Evolutionary conservation across 2,888 invertebrate species (phyloP).

Genomic region (Myathropa florea): DNA sequence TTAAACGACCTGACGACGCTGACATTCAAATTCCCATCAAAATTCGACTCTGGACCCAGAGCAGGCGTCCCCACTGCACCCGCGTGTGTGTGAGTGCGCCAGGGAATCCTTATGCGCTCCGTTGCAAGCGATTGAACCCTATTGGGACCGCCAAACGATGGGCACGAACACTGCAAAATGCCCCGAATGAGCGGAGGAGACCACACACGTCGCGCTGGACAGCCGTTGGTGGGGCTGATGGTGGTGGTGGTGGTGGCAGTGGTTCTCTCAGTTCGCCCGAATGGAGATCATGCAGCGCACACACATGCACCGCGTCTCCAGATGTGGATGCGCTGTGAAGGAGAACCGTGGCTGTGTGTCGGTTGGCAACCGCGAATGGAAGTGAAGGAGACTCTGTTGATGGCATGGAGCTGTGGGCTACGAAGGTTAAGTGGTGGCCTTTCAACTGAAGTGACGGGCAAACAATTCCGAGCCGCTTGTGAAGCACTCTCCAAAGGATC

Average conservation of each 20-base stretch:
- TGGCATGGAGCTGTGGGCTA: conserved; percentile 41
- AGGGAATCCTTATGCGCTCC: conserved; percentile 18
- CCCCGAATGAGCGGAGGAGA: conserved; percentile 53
- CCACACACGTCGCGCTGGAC: conserved; percentile 59
- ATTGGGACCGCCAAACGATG: conserved; percentile 62
- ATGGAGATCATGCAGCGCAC: conserved; percentile 56
- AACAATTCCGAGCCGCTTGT: conserved; percentile 63
- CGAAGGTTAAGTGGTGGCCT: conserved; percentile 65
- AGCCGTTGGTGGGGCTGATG: not conserved
- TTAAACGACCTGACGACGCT: conserved; percentile 64
- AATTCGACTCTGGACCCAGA: conserved; percentile 49
- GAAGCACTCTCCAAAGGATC: conserved; percentile 56
- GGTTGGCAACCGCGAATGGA: not conserved
- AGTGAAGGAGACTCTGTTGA: not conserved
- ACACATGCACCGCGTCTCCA: conserved; percentile 2
- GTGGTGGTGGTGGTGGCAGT: conserved; percentile 17
- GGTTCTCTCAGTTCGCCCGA: conserved; percentile 26
- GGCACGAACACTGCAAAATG: conserved; percentile 70
- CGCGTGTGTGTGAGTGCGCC: conserved; percentile 3
- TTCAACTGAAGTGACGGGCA: conserved; percentile 67
- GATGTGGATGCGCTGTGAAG: conserved; percentile 41
- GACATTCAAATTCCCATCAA: conserved; percentile 70
- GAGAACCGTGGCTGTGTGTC: conserved; percentile 15
- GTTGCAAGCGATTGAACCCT: conserved; percentile 46
- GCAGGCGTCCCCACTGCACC: conserved; percentile 2